Evolutionary conservation across 2,888 invertebrate species (phyloP), one percentile per base, ranked within the genome.

Genomic region (Macrosiphum euphorbiae): DNA sequence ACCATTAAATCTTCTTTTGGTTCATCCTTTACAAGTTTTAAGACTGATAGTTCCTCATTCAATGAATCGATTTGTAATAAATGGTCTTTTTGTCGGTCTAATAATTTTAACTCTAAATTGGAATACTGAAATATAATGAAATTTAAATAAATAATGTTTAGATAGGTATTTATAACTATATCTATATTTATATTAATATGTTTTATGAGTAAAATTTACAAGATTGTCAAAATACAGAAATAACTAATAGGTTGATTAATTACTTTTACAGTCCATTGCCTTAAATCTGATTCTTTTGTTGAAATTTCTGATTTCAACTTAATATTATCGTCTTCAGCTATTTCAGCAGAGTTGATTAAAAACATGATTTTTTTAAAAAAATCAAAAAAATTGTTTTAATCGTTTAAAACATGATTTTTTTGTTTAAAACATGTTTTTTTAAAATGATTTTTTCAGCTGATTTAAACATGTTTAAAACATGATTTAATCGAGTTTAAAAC

Each of bases 191-290:
- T n/a, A n/a, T n/a, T n/a, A n/a, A n/a, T n/a, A n/a, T n/a, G n/a
- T n/a, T n/a, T n/a, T n/a, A n/a, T n/a, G n/a, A n/a, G 10, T 52
- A 24, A 52, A 88, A 88, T 52, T 52, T 52, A 35, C 16, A 67
- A n/a, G 67, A 5, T 67, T 16, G 7, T 78, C 35, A 35, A 20
- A 35, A 78, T 20, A 78, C 4, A 50, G 5, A 85, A 91, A 85
- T 85, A 52, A 35, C 1, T 87, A 58, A 44, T 85, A n/a, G 47
- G 16, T 44, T 16, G 13, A 89, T 58, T 61, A n/a, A 44, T 84
- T 94, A 94, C 93, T 90, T 94, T 94, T 41, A 94, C 20, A 50
- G 90, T 86, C 93, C 93, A 94, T 86, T 86, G 93, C 47, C 26
- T 94, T 50, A 94, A 61, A 86, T 94, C 93, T 20, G 67, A 90